Percentiles rank a stretch among this genome's conserved stretches.
phyloP scores from a whole-genome alignment of 2,113 vertebrate genomes.

The Centropus bengalensis region DNA sequence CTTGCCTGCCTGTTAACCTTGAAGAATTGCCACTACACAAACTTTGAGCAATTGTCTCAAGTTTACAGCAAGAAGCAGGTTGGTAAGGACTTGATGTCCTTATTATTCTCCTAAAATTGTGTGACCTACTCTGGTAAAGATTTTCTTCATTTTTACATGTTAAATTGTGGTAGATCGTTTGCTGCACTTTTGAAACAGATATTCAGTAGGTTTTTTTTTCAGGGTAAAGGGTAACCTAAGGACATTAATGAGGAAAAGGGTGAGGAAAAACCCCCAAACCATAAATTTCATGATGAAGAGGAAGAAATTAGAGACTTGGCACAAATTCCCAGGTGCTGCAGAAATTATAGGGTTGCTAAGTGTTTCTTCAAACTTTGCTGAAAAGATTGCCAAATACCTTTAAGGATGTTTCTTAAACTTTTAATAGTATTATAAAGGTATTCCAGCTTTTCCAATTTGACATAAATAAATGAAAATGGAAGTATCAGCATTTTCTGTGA shows the following conservation, averaged over 20 bases:
- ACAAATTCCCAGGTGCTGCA: neutral
- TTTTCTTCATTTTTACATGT: neutral
- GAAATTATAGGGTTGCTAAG: neutral
- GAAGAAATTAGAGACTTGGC: neutral
- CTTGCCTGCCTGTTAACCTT: neutral
- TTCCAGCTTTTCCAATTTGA: neutral
- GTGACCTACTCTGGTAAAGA: neutral
- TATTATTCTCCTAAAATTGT: neutral
- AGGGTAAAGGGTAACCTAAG: neutral
- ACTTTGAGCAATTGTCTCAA: neutral
- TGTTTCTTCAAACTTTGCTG: neutral
- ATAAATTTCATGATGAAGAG: neutral
- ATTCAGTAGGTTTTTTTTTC: neutral
- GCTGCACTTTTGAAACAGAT: neutral
- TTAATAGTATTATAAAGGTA: neutral
- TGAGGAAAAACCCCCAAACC: rapidly evolving
- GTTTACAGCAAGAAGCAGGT: neutral
- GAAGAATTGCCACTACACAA: neutral
- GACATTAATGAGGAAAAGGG: neutral
- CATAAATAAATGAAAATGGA: neutral
- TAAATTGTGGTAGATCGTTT: neutral
- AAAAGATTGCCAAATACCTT: neutral
- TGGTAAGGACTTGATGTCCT: neutral
- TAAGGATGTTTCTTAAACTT: neutral
- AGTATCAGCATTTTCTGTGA: neutral